A percentile compares a stretch with the other conserved stretches of the same genome.
phyloP scores from a whole-genome alignment of 1,140 invertebrate genomes.

The Argopecten irradians region DNA sequence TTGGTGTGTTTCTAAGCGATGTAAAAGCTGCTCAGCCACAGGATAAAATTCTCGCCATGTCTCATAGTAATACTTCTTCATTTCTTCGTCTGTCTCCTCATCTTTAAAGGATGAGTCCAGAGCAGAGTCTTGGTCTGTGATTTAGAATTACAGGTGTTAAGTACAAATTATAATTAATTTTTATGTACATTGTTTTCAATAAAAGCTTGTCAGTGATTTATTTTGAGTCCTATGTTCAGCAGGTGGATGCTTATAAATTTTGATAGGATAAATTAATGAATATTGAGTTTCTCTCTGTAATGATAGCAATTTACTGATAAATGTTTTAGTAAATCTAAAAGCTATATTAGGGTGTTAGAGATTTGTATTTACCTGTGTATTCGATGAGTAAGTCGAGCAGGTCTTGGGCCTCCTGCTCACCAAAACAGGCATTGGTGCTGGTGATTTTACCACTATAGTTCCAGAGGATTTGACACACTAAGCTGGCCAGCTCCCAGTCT shows the following conservation, averaged over 20 bases:
- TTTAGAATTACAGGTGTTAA: constrained; percentile 13
- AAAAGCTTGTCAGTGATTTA: not conserved
- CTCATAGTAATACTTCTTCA: constrained; percentile 69
- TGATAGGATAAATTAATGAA: not conserved
- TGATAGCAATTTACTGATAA: not conserved
- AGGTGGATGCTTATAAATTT: not conserved
- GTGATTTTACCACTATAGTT: constrained; percentile 83
- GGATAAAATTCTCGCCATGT: constrained; percentile 73
- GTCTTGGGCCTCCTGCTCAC: constrained; percentile 67
- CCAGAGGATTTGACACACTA: constrained; percentile 84
- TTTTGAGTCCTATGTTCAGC: not conserved
- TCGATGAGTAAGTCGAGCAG: constrained; percentile 72
- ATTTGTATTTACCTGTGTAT: constrained; percentile 67
- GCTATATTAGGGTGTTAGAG: not conserved
- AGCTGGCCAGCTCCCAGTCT: constrained; percentile 81
- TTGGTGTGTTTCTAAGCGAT: constrained; percentile 71
- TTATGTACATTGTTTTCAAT: not conserved
- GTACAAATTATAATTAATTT: not conserved
- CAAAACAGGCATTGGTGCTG: constrained; percentile 71
- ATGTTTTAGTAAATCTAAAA: not conserved
- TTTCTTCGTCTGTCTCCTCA: constrained; percentile 64
- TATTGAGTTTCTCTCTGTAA: not conserved
- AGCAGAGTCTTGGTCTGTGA: constrained; percentile 68
- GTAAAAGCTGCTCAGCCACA: constrained; percentile 72
- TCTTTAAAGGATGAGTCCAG: constrained; percentile 51